Percentiles rank a stretch among this genome's conserved stretches.
Evolutionary conservation across 2,113 vertebrate species (phyloP).

Genomic region (Synchiropus splendidus): DNA sequence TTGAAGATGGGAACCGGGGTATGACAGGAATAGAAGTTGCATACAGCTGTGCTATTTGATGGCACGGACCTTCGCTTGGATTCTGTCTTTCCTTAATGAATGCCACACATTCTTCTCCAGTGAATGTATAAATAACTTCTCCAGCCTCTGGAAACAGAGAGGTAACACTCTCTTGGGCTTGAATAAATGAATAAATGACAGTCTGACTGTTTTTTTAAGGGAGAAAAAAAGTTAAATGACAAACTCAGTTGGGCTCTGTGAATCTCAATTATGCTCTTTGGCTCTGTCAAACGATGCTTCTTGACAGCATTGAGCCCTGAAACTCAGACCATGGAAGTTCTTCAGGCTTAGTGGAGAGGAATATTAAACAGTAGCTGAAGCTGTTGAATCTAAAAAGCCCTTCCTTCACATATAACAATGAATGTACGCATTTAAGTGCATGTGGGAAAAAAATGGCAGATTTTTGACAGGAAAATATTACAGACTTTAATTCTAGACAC

Average conservation of each 20-base stretch:
- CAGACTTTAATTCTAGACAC: too few relatives aligned
- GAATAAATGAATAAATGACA: slow-evolving; percentile 41
- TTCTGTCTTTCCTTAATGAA: slow-evolving; percentile 32
- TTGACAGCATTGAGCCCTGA: slow-evolving; percentile 34
- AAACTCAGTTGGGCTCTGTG: slow-evolving; percentile 38
- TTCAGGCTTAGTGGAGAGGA: slow-evolving; percentile 35
- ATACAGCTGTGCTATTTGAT: slow-evolving; percentile 43
- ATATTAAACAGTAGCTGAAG: slow-evolving; percentile 27
- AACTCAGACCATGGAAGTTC: slow-evolving; percentile 27
- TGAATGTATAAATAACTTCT: slow-evolving; percentile 37
- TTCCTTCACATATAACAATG: slow-evolving; percentile 7
- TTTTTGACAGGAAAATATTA: too few relatives aligned
- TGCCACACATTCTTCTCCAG: slow-evolving; percentile 12
- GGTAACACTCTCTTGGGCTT: too few relatives aligned
- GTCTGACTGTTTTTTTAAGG: slow-evolving; percentile 9
- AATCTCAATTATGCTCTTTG: slow-evolving; percentile 46
- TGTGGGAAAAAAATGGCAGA: too few relatives aligned
- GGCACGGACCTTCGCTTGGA: slow-evolving; percentile 23
- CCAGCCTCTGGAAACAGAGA: slow-evolving; percentile 19
- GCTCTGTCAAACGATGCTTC: slow-evolving; percentile 24
- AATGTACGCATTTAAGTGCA: too few relatives aligned
- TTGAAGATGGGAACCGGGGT: slow-evolving; percentile 46
- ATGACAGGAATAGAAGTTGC: slow-evolving; percentile 28
- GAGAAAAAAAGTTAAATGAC: slow-evolving; percentile 28
- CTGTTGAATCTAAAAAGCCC: slow-evolving; percentile 17